phyloP scores from a whole-genome alignment of 2,797 vertebrate species.

The Sphenodon punctatus region DNA sequence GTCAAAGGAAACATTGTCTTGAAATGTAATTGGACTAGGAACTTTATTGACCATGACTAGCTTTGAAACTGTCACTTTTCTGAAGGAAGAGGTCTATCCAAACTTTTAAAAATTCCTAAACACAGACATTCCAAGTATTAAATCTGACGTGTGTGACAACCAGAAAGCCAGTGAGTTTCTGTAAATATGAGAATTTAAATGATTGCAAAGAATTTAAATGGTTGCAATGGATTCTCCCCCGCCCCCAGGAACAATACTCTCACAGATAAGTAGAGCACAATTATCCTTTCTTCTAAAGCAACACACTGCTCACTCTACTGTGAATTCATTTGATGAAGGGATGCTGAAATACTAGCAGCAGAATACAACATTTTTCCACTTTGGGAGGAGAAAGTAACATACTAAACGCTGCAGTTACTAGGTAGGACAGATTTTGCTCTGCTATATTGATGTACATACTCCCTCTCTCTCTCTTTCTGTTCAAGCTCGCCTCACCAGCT shows the following conservation, averaged over 20 bases:
- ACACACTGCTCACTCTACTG: neutral
- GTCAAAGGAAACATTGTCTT: too few relatives aligned
- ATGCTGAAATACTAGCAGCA: too few relatives aligned
- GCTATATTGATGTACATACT: too few relatives aligned
- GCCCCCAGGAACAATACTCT: neutral
- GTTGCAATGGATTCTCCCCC: too few relatives aligned
- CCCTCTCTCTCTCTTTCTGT: too few relatives aligned
- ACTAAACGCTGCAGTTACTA: too few relatives aligned
- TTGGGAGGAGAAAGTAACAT: too few relatives aligned
- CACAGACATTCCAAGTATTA: neutral
- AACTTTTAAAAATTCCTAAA: neutral
- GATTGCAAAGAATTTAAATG: neutral
- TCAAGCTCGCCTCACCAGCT: too few relatives aligned
- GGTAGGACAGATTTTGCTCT: too few relatives aligned
- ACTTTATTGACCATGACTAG: neutral
- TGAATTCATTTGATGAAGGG: neutral
- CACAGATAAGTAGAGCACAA: neutral
- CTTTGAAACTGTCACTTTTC: neutral
- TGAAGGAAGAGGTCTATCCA: neutral
- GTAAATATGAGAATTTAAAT: neutral
- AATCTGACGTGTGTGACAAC: neutral
- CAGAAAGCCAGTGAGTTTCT: neutral
- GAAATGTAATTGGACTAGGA: too few relatives aligned
- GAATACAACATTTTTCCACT: too few relatives aligned
- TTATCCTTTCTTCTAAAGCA: neutral